These are phyloP conservation scores for Liolophura sinensis DNA, from an alignment of 1,140 invertebrate species.

Conservation along the genomic window DNA sequence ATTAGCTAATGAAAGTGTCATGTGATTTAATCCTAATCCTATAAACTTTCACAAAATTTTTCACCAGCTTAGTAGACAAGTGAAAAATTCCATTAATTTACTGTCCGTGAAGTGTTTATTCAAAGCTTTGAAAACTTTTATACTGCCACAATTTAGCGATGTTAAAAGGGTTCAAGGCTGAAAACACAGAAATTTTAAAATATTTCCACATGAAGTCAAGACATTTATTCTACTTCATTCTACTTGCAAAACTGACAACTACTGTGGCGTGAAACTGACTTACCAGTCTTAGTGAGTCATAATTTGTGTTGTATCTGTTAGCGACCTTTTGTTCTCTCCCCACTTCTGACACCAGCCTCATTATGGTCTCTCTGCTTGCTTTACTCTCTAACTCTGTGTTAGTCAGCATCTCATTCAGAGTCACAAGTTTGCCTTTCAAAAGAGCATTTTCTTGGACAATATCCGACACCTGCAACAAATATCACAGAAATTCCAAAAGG, in stretches of 20 bases:
- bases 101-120: too few relatives aligned
- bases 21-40: too few relatives aligned
- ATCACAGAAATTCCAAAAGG: constrained; percentile 1
- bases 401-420: constrained; percentile 47
- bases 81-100: too few relatives aligned
- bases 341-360: constrained; percentile 57
- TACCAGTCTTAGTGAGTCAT: constrained; percentile 51
- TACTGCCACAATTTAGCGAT: too few relatives aligned
- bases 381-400: constrained; percentile 56
- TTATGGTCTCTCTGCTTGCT: constrained; percentile 58
- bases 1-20: too few relatives aligned
- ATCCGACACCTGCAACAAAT: constrained; percentile 47
- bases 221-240: constrained; percentile 7
- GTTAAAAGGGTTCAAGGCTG: too few relatives aligned
- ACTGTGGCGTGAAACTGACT: constrained; percentile 6
- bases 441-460: constrained; percentile 55
- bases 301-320: constrained; percentile 42
- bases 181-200: too few relatives aligned
- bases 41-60: too few relatives aligned
- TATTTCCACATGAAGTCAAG: not conserved
- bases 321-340: constrained; percentile 53
- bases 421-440: constrained; percentile 54
- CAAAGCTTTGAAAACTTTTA: too few relatives aligned
- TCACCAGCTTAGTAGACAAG: too few relatives aligned
- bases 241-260: not conserved